Percentiles rank a stretch among this genome's conserved stretches.
These are phyloP conservation scores for Drosophila littoralis DNA, from an alignment of 1,140 invertebrate genomes.

Conservation along the genomic window DNA sequence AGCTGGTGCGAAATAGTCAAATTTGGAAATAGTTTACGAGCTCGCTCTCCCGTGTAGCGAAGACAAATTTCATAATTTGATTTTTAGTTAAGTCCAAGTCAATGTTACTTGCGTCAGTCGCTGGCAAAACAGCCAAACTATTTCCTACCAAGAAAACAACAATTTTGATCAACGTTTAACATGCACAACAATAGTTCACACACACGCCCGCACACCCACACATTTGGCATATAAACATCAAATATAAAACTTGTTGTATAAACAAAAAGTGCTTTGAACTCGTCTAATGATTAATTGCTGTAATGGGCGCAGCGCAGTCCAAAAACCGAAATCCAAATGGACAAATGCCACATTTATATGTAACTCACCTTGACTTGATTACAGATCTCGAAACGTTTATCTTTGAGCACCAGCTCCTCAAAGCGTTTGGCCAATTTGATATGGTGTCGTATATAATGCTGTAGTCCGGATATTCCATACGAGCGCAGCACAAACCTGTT, in stretches of 20 bases:
- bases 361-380: slow-evolving; percentile 96
- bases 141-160: slow-evolving; percentile 28
- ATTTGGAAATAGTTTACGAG: slow-evolving; percentile 46
- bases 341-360: slow-evolving; percentile 21
- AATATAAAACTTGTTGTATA: slow-evolving; percentile 26
- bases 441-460: slow-evolving; percentile 96
- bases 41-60: neutral
- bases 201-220: slow-evolving; percentile 14
- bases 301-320: neutral
- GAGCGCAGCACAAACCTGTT: slow-evolving; percentile 93
- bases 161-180: slow-evolving; percentile 41
- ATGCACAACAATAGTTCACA: slow-evolving; percentile 37
- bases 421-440: slow-evolving; percentile 97
- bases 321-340: slow-evolving; percentile 15
- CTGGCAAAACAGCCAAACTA: slow-evolving; percentile 39
- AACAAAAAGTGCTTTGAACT: slow-evolving; percentile 66
- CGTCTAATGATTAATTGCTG: slow-evolving; percentile 65
- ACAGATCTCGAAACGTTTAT: slow-evolving; percentile 96
- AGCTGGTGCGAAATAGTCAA: slow-evolving; percentile 34
- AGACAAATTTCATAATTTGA: slow-evolving; percentile 49
- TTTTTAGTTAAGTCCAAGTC: slow-evolving; percentile 42
- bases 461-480: slow-evolving; percentile 97
- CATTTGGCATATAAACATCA: slow-evolving; percentile 15
- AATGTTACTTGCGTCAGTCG: slow-evolving; percentile 59
- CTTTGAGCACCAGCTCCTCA: slow-evolving; percentile 92